phyloP scores from a whole-genome alignment of 2,113 vertebrate genomes.

The Pedetes capensis region DNA sequence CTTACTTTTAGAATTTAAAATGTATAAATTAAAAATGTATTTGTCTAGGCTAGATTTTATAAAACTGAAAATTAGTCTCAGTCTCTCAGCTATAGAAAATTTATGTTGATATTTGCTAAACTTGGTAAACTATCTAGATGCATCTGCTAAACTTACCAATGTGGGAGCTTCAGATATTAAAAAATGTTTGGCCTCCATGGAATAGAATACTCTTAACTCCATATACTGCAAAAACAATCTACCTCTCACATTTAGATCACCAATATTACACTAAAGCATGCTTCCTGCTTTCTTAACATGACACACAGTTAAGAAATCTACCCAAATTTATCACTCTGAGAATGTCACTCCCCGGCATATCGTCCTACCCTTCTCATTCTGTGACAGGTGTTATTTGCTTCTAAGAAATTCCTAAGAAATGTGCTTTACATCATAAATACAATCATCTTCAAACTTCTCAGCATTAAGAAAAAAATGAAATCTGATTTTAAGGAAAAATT shows the following conservation, averaged over 20 bases:
- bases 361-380: conserved; percentile 1
- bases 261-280: neutral
- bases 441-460: neutral
- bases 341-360: neutral
- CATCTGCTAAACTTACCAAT: neutral
- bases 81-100: neutral
- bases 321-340: neutral
- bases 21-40: neutral
- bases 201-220: neutral
- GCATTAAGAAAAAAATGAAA: conserved; percentile 12
- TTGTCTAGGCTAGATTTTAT: neutral
- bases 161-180: neutral
- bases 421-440: neutral
- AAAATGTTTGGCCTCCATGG: neutral
- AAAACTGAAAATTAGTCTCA: neutral
- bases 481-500: neutral
- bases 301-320: neutral
- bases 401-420: conserved; percentile 10
- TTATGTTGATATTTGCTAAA: neutral
- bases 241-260: neutral
- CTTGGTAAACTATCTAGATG: neutral
- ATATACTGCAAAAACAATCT: neutral
- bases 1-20: neutral
- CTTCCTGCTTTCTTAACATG: neutral
- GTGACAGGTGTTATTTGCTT: neutral